Percentiles rank a stretch among this genome's conserved stretches.
phyloP scores from a whole-genome alignment of 2,113 vertebrate species.

The Halcyon malimbica region DNA sequence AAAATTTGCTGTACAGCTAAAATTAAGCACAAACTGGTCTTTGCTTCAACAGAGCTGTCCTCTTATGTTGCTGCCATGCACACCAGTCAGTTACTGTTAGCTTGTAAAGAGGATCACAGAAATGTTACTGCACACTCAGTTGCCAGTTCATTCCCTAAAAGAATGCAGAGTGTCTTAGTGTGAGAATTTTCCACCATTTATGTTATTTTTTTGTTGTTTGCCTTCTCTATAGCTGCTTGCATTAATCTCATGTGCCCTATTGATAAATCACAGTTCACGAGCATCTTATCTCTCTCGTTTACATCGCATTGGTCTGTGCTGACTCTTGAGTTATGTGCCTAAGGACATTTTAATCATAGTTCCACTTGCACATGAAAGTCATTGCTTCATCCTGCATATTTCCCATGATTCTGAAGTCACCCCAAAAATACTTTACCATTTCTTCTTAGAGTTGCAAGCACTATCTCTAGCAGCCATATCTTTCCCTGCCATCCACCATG shows the following conservation, averaged over 20 bases:
- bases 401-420: conserved; percentile 20
- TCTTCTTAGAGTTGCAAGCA: neutral
- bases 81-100: neutral
- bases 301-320: neutral
- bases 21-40: neutral
- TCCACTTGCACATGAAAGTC: conserved; percentile 3
- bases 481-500: neutral
- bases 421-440: neutral
- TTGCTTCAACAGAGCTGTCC: neutral
- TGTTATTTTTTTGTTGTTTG: neutral
- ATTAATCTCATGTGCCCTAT: neutral
- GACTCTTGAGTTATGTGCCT: conserved; percentile 8
- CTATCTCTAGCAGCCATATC: neutral
- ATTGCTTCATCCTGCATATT: conserved; percentile 9
- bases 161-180: neutral
- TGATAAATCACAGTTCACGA: neutral
- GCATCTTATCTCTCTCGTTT: conserved; percentile 11
- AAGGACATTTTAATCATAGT: conserved; percentile 19
- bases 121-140: neutral
- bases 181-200: neutral
- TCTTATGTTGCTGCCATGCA: neutral
- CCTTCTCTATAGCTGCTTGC: neutral
- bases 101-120: neutral
- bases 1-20: neutral
- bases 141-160: neutral